Percentiles rank a stretch among this genome's conserved stretches.
These are phyloP conservation scores for Schizopygopsis malacanthus DNA, from an alignment of 2,797 vertebrate genomes.

Conservation along the genomic window DNA sequence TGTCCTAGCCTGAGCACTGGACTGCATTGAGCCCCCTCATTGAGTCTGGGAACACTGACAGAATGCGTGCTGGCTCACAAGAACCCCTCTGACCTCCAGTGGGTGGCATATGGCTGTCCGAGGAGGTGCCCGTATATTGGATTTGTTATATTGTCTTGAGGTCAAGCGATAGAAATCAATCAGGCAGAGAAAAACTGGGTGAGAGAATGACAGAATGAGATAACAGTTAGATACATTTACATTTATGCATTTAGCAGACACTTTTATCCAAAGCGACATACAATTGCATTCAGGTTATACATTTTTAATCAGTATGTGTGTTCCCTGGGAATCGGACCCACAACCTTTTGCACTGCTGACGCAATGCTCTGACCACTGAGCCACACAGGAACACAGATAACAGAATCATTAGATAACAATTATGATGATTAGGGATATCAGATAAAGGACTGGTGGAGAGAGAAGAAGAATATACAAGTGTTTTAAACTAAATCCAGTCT, in stretches of 20 bases:
- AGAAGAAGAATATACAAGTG: neutral
- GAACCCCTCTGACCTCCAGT: constrained; percentile 35
- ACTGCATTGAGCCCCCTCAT: neutral
- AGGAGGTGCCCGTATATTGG: constrained; percentile 33
- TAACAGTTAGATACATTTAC: neutral
- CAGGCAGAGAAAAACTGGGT: neutral
- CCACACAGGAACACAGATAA: neutral
- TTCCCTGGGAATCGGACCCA: no score
- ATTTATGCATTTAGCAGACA: no score
- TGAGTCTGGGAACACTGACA: constrained; percentile 29
- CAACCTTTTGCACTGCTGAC: no score
- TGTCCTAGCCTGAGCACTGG: constrained; percentile 5
- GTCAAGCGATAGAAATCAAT: constrained; percentile 43
- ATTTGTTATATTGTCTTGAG: constrained; percentile 32
- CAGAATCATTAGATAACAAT: constrained; percentile 24
- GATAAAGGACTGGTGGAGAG: neutral
- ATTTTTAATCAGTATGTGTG: no score
- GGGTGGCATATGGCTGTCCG: constrained; percentile 18
- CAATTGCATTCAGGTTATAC: no score
- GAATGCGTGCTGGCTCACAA: neutral
- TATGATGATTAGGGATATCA: constrained; percentile 5
- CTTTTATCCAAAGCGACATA: no score
- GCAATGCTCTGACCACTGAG: no score
- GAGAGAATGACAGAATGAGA: constrained; percentile 17
- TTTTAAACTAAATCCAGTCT: neutral